Conservation (phyloP, 2,797 vertebrate species). For the Macrochelys suwanniensis region DNA sequence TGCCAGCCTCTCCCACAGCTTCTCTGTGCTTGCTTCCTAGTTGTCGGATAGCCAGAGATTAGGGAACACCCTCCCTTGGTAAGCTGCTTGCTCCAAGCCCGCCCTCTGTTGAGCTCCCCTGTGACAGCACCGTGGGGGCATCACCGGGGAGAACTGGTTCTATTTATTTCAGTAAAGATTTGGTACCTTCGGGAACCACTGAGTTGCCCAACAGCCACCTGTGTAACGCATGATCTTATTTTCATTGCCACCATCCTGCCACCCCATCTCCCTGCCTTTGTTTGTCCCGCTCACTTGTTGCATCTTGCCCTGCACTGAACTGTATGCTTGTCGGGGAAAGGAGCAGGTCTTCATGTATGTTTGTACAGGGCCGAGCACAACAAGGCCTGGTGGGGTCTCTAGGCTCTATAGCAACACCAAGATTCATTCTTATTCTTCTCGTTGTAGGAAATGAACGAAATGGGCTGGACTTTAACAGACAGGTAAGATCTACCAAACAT, state of each 20-base stretch:
- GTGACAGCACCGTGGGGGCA: not conserved
- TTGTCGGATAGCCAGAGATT: not conserved
- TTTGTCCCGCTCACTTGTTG: not conserved
- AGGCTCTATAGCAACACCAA: not conserved
- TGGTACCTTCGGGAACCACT: not conserved
- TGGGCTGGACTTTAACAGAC: conserved; percentile 92
- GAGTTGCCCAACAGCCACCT: not conserved
- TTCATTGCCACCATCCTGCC: not conserved
- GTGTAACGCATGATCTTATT: not conserved
- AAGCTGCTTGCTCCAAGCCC: not conserved
- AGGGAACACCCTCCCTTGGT: not conserved
- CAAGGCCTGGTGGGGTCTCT: not conserved
- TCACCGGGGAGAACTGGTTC: conserved; percentile 1
- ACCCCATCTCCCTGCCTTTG: not conserved
- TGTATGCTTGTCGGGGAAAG: not conserved
- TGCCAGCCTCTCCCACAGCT: not conserved
- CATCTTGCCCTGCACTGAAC: not conserved
- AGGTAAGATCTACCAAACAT: conserved; percentile 84
- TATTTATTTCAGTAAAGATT: not conserved
- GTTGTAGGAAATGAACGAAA: conserved; percentile 88
- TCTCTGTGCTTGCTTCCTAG: not conserved
- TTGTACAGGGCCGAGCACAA: no score
- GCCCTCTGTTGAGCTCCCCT: conserved; percentile 18
- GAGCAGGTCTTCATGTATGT: accelerated
- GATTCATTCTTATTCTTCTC: conserved; percentile 50